Evolutionary conservation across 2,797 vertebrate genomes (phyloP).

Genomic region (Phataginus tricuspis): DNA sequence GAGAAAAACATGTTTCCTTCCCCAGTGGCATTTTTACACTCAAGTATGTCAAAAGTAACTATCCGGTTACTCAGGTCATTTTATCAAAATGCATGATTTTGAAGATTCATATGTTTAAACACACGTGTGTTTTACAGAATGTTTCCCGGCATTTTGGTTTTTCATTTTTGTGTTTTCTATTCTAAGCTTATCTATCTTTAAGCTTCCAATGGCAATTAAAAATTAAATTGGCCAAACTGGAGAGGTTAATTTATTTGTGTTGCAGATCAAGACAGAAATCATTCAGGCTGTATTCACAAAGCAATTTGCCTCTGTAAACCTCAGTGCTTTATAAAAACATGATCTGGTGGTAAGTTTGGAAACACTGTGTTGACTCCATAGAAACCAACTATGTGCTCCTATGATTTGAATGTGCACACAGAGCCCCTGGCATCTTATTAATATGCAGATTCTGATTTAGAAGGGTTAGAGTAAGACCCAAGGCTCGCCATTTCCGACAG

Average conservation of each 20-base stretch:
- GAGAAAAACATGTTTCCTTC: conserved; percentile 54
- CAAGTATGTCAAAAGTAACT: conserved; percentile 56
- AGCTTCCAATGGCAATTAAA: conserved; percentile 42
- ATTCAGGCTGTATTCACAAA: conserved; percentile 16
- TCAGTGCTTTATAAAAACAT: conserved; percentile 45
- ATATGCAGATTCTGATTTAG: not conserved
- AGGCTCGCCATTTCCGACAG: not conserved
- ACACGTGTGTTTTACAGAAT: not conserved
- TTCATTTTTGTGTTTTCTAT: not conserved
- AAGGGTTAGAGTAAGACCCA: not conserved
- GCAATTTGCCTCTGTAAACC: not conserved
- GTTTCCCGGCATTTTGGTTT: not conserved
- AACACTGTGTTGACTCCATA: not conserved
- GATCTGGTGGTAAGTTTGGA: not conserved
- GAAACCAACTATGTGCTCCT: not conserved
- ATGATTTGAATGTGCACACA: not conserved
- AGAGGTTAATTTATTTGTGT: not conserved
- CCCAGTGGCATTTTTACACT: conserved; percentile 49
- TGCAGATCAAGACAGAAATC: conserved; percentile 36
- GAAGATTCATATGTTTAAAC: conserved; percentile 5
- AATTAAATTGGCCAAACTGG: not conserved
- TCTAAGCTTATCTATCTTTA: not conserved
- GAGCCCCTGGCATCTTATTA: not conserved
- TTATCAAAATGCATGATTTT: not conserved
- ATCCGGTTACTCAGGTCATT: not conserved